These are phyloP conservation scores for Anastrepha ludens DNA, from an alignment of 1,140 invertebrate genomes.

Conservation along the genomic window DNA sequence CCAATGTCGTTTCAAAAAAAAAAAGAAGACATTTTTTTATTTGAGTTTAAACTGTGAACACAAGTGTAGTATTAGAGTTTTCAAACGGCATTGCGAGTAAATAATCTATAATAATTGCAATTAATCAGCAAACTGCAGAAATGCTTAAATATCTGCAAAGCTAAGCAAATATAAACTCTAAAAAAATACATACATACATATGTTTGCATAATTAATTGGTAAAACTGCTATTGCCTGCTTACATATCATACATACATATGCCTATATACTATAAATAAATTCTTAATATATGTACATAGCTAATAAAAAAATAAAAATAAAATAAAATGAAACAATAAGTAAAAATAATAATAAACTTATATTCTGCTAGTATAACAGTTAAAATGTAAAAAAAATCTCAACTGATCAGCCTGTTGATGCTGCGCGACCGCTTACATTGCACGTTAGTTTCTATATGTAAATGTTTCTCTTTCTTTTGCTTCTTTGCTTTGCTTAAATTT, in stretches of 20 bases:
- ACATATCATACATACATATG: neutral
- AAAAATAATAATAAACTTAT: conserved; percentile 33
- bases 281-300: neutral
- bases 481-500: neutral
- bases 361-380: conserved; percentile 25
- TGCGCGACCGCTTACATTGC: conserved; percentile 39
- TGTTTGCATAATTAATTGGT: neutral
- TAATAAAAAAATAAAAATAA: neutral
- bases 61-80: conserved; percentile 12
- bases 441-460: conserved; percentile 14
- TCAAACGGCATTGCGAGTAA: neutral
- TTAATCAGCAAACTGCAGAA: neutral
- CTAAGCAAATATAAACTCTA: neutral
- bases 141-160: conserved; percentile 5
- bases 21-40: neutral
- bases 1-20: neutral
- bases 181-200: neutral
- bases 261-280: neutral
- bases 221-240: conserved; percentile 33
- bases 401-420: conserved; percentile 50
- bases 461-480: neutral
- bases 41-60: conserved; percentile 25
- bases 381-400: conserved; percentile 43
- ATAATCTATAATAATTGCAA: conserved; percentile 2
- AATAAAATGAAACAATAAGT: neutral